Evolutionary conservation across 2,888 invertebrate species (phyloP), one percentile per base, ranked within the genome.

Genomic region (Oscheius sp.): DNA sequence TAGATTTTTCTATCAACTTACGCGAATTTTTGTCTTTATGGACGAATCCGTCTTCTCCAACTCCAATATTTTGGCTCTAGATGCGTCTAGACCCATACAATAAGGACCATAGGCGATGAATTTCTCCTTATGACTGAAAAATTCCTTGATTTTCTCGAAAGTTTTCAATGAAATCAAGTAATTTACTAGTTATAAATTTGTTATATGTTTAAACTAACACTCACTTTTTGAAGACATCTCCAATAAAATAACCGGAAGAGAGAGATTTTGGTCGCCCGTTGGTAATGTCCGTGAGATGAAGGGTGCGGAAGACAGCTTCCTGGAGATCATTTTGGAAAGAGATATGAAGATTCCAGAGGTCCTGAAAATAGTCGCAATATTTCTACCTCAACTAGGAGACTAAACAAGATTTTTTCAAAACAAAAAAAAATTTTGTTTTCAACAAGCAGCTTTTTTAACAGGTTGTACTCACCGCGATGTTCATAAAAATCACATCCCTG

Each of bases 101-200:
- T 95, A 98, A 85, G 93, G 92, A 14, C 95, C 96, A 86, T 98
- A 98, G 65, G 94, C 90, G 36, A 96, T 90, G 86, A 98, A 92
- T 71, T 92, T 91, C 86, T 94, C 93, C 81, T 94, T 91, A 91
- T 92, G 94, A 80, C 92, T 81, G 69, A 59, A 80, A 71, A 17
- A 20, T 5, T 26, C 9, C 9, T 20, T 3, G 36, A 36, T 9
- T 36, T 36, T 36, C n/a, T n/a, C n/a, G n/a, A n/a, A n/a, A n/a
- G n/a, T n/a, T n/a, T n/a, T n/a, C n/a, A n/a, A n/a, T n/a, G n/a
- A n/a, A n/a, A n/a, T 36, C 36, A 36, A 14, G 36, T 36, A 36
- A 36, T 9, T 36, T 14, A 36, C 36, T 36, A 9, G 8, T 36
- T 36, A 9, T 8, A 41, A 41, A 47, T 12, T n/a, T 47, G 41